These are phyloP conservation scores for Drepanosiphum platanoidis DNA, from an alignment of 2,888 invertebrate genomes.

Conservation along the genomic window DNA sequence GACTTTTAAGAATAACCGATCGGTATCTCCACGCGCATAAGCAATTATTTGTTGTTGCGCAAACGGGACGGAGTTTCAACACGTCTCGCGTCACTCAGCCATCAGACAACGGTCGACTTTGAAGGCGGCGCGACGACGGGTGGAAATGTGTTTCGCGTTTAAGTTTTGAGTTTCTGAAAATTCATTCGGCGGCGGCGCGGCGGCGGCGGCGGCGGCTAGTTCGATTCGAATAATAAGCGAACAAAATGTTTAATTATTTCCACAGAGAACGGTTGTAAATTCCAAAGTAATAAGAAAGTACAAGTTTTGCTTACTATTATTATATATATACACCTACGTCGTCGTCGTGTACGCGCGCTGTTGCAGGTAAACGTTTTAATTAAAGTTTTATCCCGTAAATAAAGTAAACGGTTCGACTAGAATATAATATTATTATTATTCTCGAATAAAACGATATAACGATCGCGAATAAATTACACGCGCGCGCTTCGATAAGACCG, in stretches of 20 bases:
- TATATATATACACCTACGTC: neutral
- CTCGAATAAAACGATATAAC: slow-evolving; percentile 14
- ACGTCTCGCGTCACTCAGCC: neutral
- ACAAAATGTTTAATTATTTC: slow-evolving; percentile 25
- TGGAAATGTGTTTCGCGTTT: no score
- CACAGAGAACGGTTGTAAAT: neutral
- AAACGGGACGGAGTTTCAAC: neutral
- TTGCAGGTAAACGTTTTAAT: slow-evolving; percentile 19
- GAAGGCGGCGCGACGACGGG: neutral
- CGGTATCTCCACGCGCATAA: neutral
- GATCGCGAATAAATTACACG: neutral
- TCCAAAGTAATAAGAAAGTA: neutral
- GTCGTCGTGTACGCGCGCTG: neutral
- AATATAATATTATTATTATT: slow-evolving; percentile 5
- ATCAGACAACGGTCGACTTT: no score
- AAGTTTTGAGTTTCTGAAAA: no score
- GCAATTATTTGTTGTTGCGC: neutral
- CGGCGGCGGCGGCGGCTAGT: neutral
- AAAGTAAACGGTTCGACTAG: slow-evolving; percentile 6
- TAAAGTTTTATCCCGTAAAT: neutral
- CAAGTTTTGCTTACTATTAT: neutral
- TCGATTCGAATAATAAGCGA: neutral
- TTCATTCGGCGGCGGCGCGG: no score
- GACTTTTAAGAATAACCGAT: neutral
- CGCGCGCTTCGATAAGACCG: neutral